phyloP scores from a whole-genome alignment of 1,140 invertebrate species.

The Myzus persicae region DNA sequence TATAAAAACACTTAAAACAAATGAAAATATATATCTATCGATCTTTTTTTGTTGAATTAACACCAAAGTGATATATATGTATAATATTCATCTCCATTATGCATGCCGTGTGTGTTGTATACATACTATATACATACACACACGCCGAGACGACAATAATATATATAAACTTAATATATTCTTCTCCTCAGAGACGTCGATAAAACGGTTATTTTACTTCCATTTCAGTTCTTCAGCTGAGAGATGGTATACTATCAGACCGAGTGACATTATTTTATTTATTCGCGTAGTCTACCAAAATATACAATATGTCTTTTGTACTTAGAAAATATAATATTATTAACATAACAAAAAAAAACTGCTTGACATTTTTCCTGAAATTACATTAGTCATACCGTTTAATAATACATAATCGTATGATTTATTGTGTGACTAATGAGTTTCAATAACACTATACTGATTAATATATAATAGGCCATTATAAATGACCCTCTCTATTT shows the following conservation, averaged over 20 bases:
- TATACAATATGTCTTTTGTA: neutral
- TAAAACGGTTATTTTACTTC: neutral
- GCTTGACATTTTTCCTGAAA: neutral
- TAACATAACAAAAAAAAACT: neutral
- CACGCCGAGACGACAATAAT: neutral
- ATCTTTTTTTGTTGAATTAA: constrained; percentile 3
- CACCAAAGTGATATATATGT: neutral
- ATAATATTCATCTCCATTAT: neutral
- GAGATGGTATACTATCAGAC: neutral
- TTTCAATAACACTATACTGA: neutral
- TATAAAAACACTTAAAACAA: constrained; percentile 33
- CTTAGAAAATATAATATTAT: neutral
- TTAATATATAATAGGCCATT: neutral
- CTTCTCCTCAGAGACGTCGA: neutral
- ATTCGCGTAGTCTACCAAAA: neutral
- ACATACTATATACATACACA: neutral
- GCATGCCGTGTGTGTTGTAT: neutral
- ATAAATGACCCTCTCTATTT: neutral
- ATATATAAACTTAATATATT: neutral
- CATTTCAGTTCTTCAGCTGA: neutral
- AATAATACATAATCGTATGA: constrained; percentile 3
- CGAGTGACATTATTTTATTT: neutral
- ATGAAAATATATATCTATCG: constrained; percentile 32
- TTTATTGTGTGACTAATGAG: neutral
- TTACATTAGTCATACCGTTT: neutral